Conservation (phyloP, 35 echinoderm and acorn worm species). For the Ophioderma brevispina region DNA sequence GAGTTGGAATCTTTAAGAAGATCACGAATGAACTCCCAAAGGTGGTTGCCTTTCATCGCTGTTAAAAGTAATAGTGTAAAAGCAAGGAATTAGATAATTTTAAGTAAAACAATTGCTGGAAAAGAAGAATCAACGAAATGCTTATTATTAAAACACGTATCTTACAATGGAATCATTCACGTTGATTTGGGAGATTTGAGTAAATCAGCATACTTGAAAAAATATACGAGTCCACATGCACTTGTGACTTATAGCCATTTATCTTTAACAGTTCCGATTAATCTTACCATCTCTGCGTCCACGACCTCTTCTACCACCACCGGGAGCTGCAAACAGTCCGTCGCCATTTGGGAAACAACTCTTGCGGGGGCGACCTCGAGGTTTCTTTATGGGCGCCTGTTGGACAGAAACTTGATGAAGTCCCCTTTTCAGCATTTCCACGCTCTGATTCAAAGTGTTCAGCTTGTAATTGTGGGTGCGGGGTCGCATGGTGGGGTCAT, state of each 20-base stretch:
- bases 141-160: no score
- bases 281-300: slow-evolving; percentile 61
- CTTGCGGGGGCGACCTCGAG: slow-evolving; percentile 46
- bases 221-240: no score
- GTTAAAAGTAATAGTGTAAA: slow-evolving; percentile 15
- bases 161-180: no score
- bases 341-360: slow-evolving; percentile 19
- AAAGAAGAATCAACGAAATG: no score
- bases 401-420: neutral
- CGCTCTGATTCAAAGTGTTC: slow-evolving; percentile 21
- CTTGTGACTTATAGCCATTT: no score
- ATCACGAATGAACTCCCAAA: slow-evolving; percentile 99
- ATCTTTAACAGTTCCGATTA: no score
- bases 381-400: slow-evolving; percentile 34
- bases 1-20: slow-evolving; percentile 63
- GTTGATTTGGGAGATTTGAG: no score
- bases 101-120: no score
- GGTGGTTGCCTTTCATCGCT: slow-evolving; percentile 98
- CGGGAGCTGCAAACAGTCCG: slow-evolving; percentile 19
- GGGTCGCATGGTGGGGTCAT: neutral
- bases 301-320: slow-evolving; percentile 37
- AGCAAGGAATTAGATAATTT: no score
- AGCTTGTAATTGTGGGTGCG: slow-evolving; percentile 56
- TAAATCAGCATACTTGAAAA: no score
- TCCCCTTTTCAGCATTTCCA: slow-evolving; percentile 6